These are phyloP conservation scores for Kuschelorhynchus macadamiae DNA, from an alignment of 2,888 invertebrate species.

Conservation along the genomic window DNA sequence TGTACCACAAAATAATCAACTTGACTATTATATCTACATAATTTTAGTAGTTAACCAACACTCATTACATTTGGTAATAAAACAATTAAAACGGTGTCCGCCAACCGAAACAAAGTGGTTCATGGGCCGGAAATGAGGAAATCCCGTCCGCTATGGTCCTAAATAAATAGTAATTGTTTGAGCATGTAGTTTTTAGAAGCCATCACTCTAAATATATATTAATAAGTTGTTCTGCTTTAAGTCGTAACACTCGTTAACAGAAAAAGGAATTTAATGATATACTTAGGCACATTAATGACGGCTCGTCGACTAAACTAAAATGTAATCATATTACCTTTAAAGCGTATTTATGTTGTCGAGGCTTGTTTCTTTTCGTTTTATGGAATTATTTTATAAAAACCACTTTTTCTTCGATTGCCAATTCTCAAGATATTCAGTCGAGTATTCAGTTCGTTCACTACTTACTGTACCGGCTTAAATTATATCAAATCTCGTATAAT, in stretches of 20 bases:
- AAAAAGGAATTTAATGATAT: conserved; percentile 13
- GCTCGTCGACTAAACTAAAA: background rate
- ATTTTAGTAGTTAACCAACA: conserved; percentile 6
- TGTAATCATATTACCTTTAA: background rate
- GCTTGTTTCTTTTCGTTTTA: too few relatives aligned
- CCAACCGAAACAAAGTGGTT: conserved; percentile 41
- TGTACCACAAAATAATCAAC: too few relatives aligned
- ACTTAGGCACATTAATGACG: background rate
- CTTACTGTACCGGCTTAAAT: too few relatives aligned
- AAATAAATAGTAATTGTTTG: conserved; percentile 5
- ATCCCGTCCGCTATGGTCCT: conserved; percentile 23
- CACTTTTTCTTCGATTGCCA: too few relatives aligned
- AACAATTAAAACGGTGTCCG: conserved; percentile 37
- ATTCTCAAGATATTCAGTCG: too few relatives aligned
- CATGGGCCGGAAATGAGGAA: conserved; percentile 34
- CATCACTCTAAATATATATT: too few relatives aligned
- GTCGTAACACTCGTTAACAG: too few relatives aligned
- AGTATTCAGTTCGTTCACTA: too few relatives aligned
- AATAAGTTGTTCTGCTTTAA: too few relatives aligned
- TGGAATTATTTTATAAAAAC: too few relatives aligned
- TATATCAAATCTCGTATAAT: too few relatives aligned
- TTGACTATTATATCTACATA: background rate
- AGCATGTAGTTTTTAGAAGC: background rate
- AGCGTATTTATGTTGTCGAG: too few relatives aligned
- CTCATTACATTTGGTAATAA: conserved; percentile 37